phyloP scores from a whole-genome alignment of 1,140 invertebrate species.

The Cardiocondyla obscurior region DNA sequence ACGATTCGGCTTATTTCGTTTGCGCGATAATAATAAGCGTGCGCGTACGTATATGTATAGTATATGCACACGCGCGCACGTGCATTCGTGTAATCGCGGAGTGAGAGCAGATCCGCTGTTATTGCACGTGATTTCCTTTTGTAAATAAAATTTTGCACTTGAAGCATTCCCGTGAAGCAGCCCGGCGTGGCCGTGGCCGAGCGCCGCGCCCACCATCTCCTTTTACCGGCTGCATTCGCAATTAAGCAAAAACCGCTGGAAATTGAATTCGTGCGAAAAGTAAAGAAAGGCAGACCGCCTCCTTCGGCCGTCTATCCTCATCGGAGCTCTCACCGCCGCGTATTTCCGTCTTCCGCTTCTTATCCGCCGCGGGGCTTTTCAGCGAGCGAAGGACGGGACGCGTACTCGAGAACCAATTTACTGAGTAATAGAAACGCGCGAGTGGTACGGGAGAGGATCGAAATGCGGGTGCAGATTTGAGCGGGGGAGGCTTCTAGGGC shows the following conservation, averaged over 20 bases:
- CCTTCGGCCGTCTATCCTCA: conserved; percentile 26
- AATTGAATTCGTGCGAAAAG: conserved; percentile 74
- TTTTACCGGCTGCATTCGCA: conserved; percentile 56
- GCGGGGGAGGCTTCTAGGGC: neutral
- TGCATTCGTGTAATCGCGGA: neutral
- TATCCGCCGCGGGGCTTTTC: conserved; percentile 36
- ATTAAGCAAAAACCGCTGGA: conserved; percentile 74
- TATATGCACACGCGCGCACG: neutral
- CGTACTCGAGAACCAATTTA: conserved; percentile 62
- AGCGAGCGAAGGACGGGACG: neutral
- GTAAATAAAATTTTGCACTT: conserved; percentile 26
- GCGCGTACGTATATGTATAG: too few species aligned
- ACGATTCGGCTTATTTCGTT: neutral
- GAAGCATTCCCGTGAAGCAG: neutral
- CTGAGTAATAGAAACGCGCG: conserved; percentile 64
- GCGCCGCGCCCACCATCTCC: conserved; percentile 16
- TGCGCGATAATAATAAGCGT: conserved; percentile 13
- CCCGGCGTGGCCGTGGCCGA: neutral
- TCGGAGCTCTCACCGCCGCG: neutral
- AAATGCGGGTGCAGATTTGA: conserved; percentile 24
- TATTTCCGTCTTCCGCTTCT: conserved; percentile 28
- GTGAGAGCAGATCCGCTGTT: neutral
- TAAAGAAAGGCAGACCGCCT: conserved; percentile 65
- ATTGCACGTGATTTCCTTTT: conserved; percentile 10
- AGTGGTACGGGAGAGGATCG: neutral